Conservation (phyloP, 2,113 vertebrate species). For the Menidia beryllina region DNA sequence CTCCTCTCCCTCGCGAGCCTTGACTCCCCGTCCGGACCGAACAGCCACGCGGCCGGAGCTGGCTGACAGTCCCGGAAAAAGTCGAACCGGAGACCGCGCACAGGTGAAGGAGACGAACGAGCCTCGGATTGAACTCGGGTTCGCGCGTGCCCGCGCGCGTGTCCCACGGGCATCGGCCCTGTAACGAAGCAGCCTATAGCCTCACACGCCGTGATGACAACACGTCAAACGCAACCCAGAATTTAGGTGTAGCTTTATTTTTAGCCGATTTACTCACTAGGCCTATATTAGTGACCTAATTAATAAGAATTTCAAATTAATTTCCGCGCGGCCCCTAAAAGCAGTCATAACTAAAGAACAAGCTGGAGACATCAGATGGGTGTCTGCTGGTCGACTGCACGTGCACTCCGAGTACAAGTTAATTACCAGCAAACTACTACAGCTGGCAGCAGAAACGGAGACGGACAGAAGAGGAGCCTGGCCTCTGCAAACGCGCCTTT, state of each 20-base stretch:
- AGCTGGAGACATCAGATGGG: slow-evolving; percentile 22
- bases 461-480: slow-evolving; percentile 7
- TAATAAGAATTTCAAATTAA: slow-evolving; percentile 10
- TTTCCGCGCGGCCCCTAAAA: not conserved
- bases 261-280: not conserved
- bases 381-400: slow-evolving; percentile 21
- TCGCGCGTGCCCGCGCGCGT: not conserved
- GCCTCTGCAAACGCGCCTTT: slow-evolving; percentile 34
- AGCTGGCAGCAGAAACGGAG: slow-evolving; percentile 17
- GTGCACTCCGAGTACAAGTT: slow-evolving; percentile 19
- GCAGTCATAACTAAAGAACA: slow-evolving; percentile 5
- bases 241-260: not conserved
- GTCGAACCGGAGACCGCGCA: slow-evolving; percentile 25
- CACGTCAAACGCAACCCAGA: not conserved
- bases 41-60: slow-evolving; percentile 58
- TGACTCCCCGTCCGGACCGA: slow-evolving; percentile 4
- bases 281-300: slow-evolving; percentile 13
- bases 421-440: slow-evolving; percentile 39
- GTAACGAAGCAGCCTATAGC: not conserved
- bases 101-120: not conserved
- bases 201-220: not conserved
- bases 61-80: slow-evolving; percentile 50
- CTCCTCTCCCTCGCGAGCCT: slow-evolving; percentile 8
- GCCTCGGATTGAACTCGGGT: not conserved
- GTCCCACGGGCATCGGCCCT: not conserved